Base-by-base conservation (phyloP, 1,140 invertebrate genomes). In the Drosophila serrata region DNA sequence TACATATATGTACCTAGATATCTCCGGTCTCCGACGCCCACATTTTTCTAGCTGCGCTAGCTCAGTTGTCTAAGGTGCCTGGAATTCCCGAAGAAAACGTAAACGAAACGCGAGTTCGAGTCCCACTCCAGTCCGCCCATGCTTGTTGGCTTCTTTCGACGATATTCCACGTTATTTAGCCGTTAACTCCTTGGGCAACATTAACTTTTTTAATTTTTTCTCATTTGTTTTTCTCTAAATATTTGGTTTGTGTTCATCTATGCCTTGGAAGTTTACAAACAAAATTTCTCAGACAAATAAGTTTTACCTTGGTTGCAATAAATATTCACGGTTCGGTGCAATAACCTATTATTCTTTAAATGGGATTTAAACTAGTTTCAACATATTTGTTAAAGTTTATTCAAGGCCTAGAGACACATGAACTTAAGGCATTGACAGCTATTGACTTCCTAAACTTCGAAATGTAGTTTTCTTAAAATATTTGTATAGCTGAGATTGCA, bases 121-220 rank as follows among this genome's bases (percentile, higher is more conserved):
- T 75, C 72, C 33, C 51, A 55, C 51, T 49, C 11, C 19, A 9
- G 11, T 42, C 51, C 51, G 85, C 85, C 85, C 86, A 56, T 79
- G 67, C 85, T 90, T 90, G 85, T 90, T 90, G 85, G 86, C 85
- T 85, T 79, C 53, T 90, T 69, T 85, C 69, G 81, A 81, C 85
- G 85, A 90, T 68, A 37, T 56, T 46, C 57, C 61, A 90, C 85
- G 85, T 81, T 85, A 85, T 45, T 90, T 79, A 68, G 85, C 86
- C 85, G 74, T 85, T 90, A 69, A 90, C 85, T 90, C 68, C 62
- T 68, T 53, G 81, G 85, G 85, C 85, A 63, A 90, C 75, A 90
- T 74, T 79, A 85, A 79, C 15, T 57, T 86, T 81, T 85, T 85
- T 39, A 6, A 53, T 86, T 81, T 85, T 81, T 35, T 24, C 0